phyloP scores from a whole-genome alignment of 2,113 vertebrate genomes.

The Malurus elegans region DNA sequence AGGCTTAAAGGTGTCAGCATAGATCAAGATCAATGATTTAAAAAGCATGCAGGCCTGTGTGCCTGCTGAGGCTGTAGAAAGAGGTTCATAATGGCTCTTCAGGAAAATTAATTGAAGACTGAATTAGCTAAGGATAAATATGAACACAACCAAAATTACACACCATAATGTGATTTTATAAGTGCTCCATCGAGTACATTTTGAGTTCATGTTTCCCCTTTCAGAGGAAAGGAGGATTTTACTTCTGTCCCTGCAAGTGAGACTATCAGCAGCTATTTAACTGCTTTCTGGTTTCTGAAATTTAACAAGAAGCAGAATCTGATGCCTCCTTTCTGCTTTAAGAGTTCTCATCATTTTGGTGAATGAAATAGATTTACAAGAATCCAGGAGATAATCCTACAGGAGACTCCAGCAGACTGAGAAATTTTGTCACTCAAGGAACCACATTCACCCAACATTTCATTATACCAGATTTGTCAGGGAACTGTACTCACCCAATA shows the following conservation, averaged over 20 bases:
- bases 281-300: neutral
- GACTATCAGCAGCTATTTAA: neutral
- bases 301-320: neutral
- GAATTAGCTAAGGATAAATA: neutral
- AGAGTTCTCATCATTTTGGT: neutral
- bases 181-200: neutral
- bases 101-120: neutral
- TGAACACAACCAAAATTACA: neutral
- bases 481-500: conserved; percentile 84
- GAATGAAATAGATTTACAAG: neutral
- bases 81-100: neutral
- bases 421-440: neutral
- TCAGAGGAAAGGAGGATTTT: neutral
- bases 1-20: neutral
- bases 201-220: neutral
- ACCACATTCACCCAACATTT: neutral
- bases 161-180: neutral
- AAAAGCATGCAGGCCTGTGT: neutral
- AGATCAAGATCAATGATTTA: neutral
- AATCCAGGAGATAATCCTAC: neutral
- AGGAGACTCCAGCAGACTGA: neutral
- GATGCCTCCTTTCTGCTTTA: neutral
- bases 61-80: neutral
- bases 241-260: neutral
- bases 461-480: accelerated